A percentile compares a stretch with the other conserved stretches of the same genome.
Conservation (phyloP, 2,113 vertebrate genomes). For the Kryptolebias marmoratus region DNA sequence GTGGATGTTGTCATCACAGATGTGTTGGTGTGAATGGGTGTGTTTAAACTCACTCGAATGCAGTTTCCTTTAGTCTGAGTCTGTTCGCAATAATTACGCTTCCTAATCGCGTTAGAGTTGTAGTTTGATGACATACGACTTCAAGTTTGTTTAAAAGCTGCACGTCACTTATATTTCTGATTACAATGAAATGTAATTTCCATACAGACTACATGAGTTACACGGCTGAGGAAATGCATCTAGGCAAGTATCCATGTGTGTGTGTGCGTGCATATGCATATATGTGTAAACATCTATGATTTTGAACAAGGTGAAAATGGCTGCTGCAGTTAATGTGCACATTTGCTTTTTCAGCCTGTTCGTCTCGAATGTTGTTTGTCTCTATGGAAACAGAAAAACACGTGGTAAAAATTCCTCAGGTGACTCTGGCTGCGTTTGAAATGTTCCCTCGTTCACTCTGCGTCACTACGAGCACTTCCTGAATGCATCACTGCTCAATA, state of each 20-base stretch:
- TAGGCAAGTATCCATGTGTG: neutral
- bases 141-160: conserved; percentile 1
- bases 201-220: neutral
- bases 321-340: conserved; percentile 10
- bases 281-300: conserved; percentile 5
- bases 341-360: conserved; percentile 32
- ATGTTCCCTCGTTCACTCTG: no score
- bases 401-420: conserved; percentile 12
- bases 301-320: conserved; percentile 30
- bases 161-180: neutral
- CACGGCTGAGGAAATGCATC: neutral
- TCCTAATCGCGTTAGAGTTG: conserved; percentile 13
- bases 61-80: conserved; percentile 18
- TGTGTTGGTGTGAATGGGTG: conserved; percentile 16
- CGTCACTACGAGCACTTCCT: no score
- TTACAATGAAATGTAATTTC: conserved; percentile 9
- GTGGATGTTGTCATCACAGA: conserved; percentile 23
- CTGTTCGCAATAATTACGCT: conserved; percentile 5
- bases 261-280: neutral
- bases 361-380: conserved; percentile 33
- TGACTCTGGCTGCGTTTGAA: no score
- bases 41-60: conserved; percentile 1
- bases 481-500: no score
- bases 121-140: conserved; percentile 6
- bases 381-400: conserved; percentile 49